These are phyloP conservation scores for Sciurus vulgaris DNA, from an alignment of 2,797 vertebrate species.

Conservation along the genomic window DNA sequence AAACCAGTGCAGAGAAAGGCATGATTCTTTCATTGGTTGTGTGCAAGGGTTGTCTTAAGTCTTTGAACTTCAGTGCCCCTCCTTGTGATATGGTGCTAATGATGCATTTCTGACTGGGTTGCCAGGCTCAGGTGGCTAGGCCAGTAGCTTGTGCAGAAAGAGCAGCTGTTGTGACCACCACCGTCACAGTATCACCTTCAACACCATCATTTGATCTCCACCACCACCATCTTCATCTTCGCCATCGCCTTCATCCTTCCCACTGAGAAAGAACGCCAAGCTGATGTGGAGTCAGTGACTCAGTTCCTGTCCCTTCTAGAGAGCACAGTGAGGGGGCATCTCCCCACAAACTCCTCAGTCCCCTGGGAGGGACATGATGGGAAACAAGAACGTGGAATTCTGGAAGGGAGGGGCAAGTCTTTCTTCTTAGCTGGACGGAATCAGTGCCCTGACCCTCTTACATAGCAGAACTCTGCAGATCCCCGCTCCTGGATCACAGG, in stretches of 20 bases:
- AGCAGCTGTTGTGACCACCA: background rate
- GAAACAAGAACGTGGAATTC: rapidly evolving
- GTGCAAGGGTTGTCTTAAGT: background rate
- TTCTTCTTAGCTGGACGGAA: background rate
- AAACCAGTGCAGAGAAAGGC: background rate
- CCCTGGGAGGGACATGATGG: rapidly evolving
- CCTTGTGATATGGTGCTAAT: background rate
- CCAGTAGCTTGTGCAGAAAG: background rate
- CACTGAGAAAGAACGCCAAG: background rate
- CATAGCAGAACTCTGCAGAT: background rate
- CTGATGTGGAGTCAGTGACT: background rate
- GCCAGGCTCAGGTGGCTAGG: too few relatives aligned
- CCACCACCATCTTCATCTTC: too few relatives aligned
- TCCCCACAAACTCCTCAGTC: background rate
- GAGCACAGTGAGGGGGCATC: background rate
- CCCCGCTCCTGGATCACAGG: background rate
- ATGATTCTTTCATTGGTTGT: background rate
- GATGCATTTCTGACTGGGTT: background rate
- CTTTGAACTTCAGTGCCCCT: background rate
- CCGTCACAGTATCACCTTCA: rapidly evolving
- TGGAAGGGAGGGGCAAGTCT: background rate
- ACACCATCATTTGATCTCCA: background rate
- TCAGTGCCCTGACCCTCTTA: background rate
- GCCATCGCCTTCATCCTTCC: too few relatives aligned
- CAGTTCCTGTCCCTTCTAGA: background rate